These are phyloP conservation scores for Tarsius wallacei DNA, from an alignment of 2,797 vertebrate species.

Conservation along the genomic window DNA sequence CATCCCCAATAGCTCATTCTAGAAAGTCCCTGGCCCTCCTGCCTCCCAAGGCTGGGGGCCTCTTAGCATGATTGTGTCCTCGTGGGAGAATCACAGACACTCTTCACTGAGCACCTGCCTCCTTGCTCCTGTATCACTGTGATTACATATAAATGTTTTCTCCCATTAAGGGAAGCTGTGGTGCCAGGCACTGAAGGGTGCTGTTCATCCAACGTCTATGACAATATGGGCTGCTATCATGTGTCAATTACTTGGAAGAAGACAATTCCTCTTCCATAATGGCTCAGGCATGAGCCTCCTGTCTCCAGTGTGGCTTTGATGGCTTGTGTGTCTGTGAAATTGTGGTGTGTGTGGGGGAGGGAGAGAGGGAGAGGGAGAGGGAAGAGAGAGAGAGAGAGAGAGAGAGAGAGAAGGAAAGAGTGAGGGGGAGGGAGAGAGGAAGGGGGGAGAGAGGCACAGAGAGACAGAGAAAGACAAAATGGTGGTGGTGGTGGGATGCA, in stretches of 20 bases:
- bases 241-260: slow-evolving; percentile 30
- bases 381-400: neutral
- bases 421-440: neutral
- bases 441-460: neutral
- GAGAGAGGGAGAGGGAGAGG: neutral
- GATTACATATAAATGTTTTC: neutral
- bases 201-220: neutral
- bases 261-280: neutral
- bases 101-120: neutral
- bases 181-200: neutral
- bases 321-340: slow-evolving; percentile 15
- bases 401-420: neutral
- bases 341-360: no score
- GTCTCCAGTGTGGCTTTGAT: neutral
- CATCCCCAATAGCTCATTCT: neutral
- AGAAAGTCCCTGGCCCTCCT: neutral
- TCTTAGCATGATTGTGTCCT: neutral
- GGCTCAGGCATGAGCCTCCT: neutral
- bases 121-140: neutral
- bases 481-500: neutral
- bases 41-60: neutral
- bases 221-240: neutral
- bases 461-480: neutral
- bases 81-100: neutral
- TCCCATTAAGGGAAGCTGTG: neutral